Percentiles rank a stretch among this genome's conserved stretches.
These are phyloP conservation scores for Aulostomus chinensis DNA, from an alignment of 2,797 vertebrate species.

Conservation along the genomic window DNA sequence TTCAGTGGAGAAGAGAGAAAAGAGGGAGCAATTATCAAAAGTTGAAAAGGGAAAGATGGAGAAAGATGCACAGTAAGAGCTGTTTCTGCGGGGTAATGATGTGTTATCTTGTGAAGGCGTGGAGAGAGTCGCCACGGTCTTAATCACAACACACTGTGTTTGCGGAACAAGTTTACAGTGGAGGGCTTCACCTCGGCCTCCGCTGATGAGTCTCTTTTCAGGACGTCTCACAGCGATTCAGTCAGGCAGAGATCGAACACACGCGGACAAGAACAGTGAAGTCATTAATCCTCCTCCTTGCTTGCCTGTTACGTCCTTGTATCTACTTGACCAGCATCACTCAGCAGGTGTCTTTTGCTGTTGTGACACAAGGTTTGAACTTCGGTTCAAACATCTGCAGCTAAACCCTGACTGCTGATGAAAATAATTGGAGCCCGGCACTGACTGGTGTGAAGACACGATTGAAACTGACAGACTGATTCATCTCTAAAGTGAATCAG, in stretches of 20 bases:
- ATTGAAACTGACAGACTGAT: too few relatives aligned
- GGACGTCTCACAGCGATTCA: slow-evolving; percentile 8
- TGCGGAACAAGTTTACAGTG: slow-evolving; percentile 57
- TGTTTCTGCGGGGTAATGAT: slow-evolving; percentile 24
- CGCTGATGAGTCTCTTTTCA: slow-evolving; percentile 25
- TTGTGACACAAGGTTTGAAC: slow-evolving; percentile 2
- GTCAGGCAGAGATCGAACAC: slow-evolving; percentile 14
- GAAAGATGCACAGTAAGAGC: slow-evolving; percentile 4
- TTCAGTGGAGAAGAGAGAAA: background rate
- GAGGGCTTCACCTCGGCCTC: slow-evolving; percentile 15
- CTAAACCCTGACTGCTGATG: too few relatives aligned
- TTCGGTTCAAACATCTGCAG: slow-evolving; percentile 4
- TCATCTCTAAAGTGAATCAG: too few relatives aligned
- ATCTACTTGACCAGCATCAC: background rate
- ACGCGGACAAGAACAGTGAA: background rate
- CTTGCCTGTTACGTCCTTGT: too few relatives aligned
- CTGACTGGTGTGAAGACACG: too few relatives aligned
- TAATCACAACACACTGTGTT: slow-evolving; percentile 58
- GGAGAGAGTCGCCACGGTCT: slow-evolving; percentile 43
- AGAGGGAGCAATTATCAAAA: slow-evolving; percentile 1
- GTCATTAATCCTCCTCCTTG: too few relatives aligned
- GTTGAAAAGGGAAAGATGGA: background rate
- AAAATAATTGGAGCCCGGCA: too few relatives aligned
- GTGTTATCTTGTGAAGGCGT: slow-evolving; percentile 15
- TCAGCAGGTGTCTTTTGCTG: slow-evolving; percentile 1